phyloP scores from a whole-genome alignment of 2,888 invertebrate species.

The Oligia fasciuncula region DNA sequence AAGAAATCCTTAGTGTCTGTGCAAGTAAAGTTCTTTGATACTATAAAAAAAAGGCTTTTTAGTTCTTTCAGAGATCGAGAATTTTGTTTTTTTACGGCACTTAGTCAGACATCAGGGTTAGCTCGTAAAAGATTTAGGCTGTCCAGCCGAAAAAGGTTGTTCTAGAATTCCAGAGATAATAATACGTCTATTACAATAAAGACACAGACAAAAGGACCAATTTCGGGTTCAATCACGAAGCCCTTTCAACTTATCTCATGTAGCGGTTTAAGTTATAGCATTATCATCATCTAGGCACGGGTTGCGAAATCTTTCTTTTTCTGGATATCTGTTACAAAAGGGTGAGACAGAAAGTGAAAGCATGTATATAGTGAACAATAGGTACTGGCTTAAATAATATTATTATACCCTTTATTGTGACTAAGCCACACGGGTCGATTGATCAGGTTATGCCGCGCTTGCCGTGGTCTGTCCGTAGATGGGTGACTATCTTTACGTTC shows the following conservation, averaged over 20 bases:
- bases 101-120: slow-evolving; percentile 19
- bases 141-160: slow-evolving; percentile 30
- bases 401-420: too few relatives aligned
- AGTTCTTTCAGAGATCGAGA: neutral
- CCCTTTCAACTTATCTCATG: slow-evolving; percentile 20
- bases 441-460: too few relatives aligned
- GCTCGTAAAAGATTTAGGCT: slow-evolving; percentile 40
- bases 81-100: slow-evolving; percentile 15
- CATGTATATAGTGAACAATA: too few relatives aligned
- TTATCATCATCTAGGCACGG: neutral
- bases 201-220: slow-evolving; percentile 26
- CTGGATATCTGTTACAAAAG: neutral
- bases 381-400: too few relatives aligned
- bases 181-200: slow-evolving; percentile 41
- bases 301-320: neutral
- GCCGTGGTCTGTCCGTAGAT: too few relatives aligned
- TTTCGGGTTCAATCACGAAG: slow-evolving; percentile 34
- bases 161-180: slow-evolving; percentile 34
- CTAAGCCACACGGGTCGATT: too few relatives aligned
- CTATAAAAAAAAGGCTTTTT: neutral
- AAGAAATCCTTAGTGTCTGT: slow-evolving; percentile 44
- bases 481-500: too few relatives aligned
- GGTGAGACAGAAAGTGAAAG: neutral
- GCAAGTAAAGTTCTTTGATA: slow-evolving; percentile 25
- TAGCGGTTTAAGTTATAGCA: slow-evolving; percentile 18